These are phyloP conservation scores for Neofelis nebulosa DNA, from an alignment of 2,113 vertebrate species.

Conservation along the genomic window DNA sequence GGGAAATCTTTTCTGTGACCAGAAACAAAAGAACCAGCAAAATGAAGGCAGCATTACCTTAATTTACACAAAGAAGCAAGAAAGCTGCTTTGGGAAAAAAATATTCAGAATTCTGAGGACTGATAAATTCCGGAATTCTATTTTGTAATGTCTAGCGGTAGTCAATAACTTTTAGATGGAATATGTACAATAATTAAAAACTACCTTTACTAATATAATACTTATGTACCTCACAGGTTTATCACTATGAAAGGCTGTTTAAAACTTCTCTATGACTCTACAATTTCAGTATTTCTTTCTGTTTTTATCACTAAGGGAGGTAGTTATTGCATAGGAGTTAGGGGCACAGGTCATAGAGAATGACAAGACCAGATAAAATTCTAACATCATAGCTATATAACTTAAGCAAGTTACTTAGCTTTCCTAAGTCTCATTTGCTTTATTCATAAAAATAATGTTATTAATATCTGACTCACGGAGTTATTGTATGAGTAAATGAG, in stretches of 20 bases:
- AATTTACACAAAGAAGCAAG: slow-evolving; percentile 33
- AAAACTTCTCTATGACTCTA: slow-evolving; percentile 25
- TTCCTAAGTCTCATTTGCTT: slow-evolving; percentile 1
- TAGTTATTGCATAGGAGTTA: not conserved
- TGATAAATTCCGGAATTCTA: slow-evolving; percentile 47
- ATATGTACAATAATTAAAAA: slow-evolving; percentile 47
- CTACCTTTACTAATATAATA: slow-evolving; percentile 40
- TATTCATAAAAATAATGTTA: slow-evolving; percentile 38
- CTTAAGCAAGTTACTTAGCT: slow-evolving; percentile 10
- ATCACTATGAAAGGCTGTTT: slow-evolving; percentile 15
- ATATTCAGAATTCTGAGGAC: slow-evolving; percentile 12
- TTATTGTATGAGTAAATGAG: not conserved
- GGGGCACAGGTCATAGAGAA: not conserved
- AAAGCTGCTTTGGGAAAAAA: slow-evolving; percentile 24
- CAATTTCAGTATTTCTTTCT: slow-evolving; percentile 39
- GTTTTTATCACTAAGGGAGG: not conserved
- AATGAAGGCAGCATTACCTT: slow-evolving; percentile 13
- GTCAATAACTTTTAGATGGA: slow-evolving; percentile 27
- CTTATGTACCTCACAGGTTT: not conserved
- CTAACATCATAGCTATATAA: not conserved
- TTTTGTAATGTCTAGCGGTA: slow-evolving; percentile 32
- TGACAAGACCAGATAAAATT: slow-evolving; percentile 36
- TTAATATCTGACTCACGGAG: not conserved
- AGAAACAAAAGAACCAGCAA: slow-evolving; percentile 36
- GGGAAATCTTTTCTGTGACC: slow-evolving; percentile 12